Conservation (phyloP, 2,888 invertebrate species). For the Panopea generosa region DNA sequence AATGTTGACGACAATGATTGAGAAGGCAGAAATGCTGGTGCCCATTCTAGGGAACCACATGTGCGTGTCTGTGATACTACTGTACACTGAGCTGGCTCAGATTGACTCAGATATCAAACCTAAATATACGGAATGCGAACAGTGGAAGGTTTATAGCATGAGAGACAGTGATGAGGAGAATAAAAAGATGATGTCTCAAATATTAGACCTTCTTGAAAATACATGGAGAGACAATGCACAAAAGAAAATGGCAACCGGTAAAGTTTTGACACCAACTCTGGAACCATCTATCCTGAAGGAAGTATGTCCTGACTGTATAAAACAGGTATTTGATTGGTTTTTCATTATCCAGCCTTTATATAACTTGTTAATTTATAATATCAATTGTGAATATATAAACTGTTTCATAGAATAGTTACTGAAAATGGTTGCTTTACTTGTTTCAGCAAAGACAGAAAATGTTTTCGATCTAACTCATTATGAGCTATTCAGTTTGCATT, state of each 20-base stretch:
- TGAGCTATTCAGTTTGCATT: no score
- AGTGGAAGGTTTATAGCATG: slow-evolving; percentile 39
- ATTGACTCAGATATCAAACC: slow-evolving; percentile 14
- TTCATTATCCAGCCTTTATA: neutral
- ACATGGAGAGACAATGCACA: neutral
- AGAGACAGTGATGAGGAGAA: slow-evolving; percentile 21
- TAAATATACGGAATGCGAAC: slow-evolving; percentile 8
- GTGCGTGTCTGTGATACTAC: slow-evolving; percentile 33
- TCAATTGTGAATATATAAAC: no score
- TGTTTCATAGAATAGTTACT: no score
- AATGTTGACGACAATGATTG: slow-evolving; percentile 43
- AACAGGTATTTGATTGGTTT: slow-evolving; percentile 23
- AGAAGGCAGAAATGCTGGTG: neutral
- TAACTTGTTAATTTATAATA: no score
- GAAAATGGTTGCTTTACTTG: no score
- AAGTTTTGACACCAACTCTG: neutral
- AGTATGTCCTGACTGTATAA: slow-evolving; percentile 38
- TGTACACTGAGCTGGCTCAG: slow-evolving; percentile 18
- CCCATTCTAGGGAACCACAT: slow-evolving; percentile 14
- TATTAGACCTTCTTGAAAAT: slow-evolving; percentile 32
- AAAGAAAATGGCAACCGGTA: neutral
- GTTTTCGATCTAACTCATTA: no score
- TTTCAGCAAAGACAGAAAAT: no score
- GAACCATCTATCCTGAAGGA: slow-evolving; percentile 11
- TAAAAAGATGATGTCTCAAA: slow-evolving; percentile 24